These are phyloP conservation scores for Acrossocheilus wenchowensis DNA, from an alignment of 2,797 vertebrate species.

Conservation along the genomic window DNA sequence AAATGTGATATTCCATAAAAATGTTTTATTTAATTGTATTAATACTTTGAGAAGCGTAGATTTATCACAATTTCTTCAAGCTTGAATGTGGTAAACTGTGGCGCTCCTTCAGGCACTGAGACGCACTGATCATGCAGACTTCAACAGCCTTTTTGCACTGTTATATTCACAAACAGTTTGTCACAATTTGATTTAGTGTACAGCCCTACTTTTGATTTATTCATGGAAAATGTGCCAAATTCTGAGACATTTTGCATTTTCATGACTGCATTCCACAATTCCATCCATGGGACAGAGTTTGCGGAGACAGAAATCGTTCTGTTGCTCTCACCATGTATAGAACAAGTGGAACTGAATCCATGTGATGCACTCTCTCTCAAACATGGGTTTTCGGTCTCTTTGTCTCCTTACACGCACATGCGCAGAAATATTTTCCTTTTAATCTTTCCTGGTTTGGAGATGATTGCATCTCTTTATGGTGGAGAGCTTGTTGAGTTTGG, in stretches of 20 bases:
- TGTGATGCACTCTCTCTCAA: neutral
- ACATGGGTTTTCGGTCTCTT: neutral
- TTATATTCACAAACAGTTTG: too few relatives aligned
- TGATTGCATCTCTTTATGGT: conserved; percentile 60
- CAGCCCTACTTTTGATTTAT: neutral
- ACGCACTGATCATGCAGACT: neutral
- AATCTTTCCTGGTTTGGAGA: conserved; percentile 54
- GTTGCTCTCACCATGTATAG: neutral
- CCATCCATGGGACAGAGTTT: neutral
- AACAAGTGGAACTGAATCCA: neutral
- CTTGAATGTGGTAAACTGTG: neutral
- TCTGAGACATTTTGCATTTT: neutral
- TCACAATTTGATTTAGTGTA: neutral
- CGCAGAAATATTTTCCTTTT: conserved; percentile 19
- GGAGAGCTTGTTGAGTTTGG: conserved; percentile 69
- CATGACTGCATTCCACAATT: neutral
- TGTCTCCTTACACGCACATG: neutral
- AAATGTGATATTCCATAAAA: neutral
- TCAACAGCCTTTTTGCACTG: neutral
- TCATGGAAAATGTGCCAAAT: neutral
- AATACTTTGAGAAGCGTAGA: neutral
- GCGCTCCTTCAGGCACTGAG: neutral
- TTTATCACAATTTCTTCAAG: neutral
- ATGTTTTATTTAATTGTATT: neutral
- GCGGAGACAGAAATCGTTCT: neutral